Percentiles rank a stretch among this genome's conserved stretches.
Conservation (phyloP, 2,113 vertebrate genomes). For the Oenanthe oenanthe region DNA sequence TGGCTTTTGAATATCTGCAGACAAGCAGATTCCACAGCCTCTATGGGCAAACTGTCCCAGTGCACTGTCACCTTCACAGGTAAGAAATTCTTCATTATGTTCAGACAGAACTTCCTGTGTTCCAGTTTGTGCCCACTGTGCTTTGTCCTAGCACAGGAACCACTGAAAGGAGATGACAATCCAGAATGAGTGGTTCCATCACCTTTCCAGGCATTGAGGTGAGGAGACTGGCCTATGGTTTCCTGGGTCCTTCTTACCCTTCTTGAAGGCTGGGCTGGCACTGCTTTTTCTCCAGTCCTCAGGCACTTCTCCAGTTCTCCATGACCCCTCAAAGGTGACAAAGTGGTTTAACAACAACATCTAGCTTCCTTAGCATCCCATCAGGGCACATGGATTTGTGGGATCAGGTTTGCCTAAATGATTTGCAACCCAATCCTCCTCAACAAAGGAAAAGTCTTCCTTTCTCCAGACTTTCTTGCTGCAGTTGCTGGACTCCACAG, state of each 20-base stretch:
- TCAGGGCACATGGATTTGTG: background rate
- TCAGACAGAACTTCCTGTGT: background rate
- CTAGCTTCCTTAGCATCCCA: background rate
- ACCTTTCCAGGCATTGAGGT: background rate
- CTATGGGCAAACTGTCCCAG: background rate
- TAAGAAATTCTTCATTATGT: background rate
- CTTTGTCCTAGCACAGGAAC: background rate
- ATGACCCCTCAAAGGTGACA: background rate
- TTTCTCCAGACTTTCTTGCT: background rate
- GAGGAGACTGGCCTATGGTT: background rate
- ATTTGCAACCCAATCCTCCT: background rate
- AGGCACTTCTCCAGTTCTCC: background rate
- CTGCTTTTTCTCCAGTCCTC: background rate
- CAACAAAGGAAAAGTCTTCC: background rate
- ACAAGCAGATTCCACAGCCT: background rate
- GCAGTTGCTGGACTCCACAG: background rate
- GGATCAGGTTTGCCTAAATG: background rate
- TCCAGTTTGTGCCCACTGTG: background rate
- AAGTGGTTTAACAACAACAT: background rate
- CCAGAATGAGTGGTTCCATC: background rate
- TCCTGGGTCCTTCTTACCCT: background rate
- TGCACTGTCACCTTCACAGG: rapidly evolving
- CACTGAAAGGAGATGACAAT: background rate
- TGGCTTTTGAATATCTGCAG: background rate
- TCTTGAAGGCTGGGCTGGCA: background rate